These are phyloP conservation scores for Cephalopterus ornatus DNA, from an alignment of 2,113 vertebrate species.

Conservation along the genomic window DNA sequence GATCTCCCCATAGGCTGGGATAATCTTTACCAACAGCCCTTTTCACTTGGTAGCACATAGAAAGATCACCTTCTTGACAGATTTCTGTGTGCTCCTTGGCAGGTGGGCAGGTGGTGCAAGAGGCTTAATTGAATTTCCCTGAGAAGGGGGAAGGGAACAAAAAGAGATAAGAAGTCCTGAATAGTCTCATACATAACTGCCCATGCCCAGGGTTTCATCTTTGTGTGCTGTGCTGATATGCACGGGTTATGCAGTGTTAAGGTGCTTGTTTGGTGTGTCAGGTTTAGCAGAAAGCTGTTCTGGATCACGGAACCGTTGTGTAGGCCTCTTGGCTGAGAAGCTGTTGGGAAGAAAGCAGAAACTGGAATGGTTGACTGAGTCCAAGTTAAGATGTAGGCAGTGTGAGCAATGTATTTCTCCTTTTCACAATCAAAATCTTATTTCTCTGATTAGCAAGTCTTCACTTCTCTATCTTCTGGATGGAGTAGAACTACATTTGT, in stretches of 20 bases:
- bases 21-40: background rate
- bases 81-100: fast-evolving
- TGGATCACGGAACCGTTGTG: background rate
- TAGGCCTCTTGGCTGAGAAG: background rate
- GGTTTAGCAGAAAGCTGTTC: background rate
- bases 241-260: background rate
- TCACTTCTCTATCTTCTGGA: background rate
- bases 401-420: background rate
- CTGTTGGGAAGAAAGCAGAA: background rate
- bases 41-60: background rate
- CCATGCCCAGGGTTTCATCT: background rate
- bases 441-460: background rate
- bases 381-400: background rate
- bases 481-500: background rate
- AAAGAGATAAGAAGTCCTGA: background rate
- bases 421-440: background rate
- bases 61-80: background rate
- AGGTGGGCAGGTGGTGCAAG: background rate
- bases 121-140: background rate
- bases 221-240: background rate
- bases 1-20: background rate
- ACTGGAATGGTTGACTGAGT: background rate
- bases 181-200: background rate
- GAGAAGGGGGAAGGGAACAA: background rate
- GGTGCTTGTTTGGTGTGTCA: background rate